Percentiles rank a stretch among this genome's conserved stretches.
phyloP scores from a whole-genome alignment of 2,797 vertebrate species.

The Scleropages formosus region DNA sequence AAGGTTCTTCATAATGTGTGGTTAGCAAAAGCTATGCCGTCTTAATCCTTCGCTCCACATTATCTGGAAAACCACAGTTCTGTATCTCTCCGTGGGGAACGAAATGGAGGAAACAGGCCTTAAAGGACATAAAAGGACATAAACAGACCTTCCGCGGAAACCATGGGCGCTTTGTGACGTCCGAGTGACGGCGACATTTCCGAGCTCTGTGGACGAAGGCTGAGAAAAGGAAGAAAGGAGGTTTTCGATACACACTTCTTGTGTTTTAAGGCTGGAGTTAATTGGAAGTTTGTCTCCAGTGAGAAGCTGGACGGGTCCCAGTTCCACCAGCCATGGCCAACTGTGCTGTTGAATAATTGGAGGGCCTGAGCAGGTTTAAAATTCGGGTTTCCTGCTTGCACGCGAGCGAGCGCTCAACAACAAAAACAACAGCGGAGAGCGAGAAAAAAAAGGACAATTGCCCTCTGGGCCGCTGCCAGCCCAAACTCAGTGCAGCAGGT shows the following conservation, averaged over 20 bases:
- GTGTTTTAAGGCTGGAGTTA: neutral
- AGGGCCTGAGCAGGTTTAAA: constrained; percentile 25
- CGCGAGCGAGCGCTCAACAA: constrained; percentile 19
- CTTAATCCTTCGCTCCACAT: neutral
- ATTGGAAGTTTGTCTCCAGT: neutral
- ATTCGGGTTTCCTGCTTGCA: constrained; percentile 15
- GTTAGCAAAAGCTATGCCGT: neutral
- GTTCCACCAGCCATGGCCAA: neutral
- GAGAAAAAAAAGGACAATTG: constrained; percentile 5
- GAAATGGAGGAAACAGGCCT: neutral
- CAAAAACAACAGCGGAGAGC: constrained; percentile 14
- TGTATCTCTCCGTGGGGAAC: neutral
- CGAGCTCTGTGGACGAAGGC: neutral
- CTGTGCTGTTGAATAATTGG: constrained; percentile 27
- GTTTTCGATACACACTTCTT: neutral
- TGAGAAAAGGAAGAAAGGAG: neutral
- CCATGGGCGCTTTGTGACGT: neutral
- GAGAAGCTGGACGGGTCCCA: constrained; percentile 1
- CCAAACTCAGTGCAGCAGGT: neutral
- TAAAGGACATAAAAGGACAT: neutral
- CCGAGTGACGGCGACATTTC: neutral
- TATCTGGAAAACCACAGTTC: neutral
- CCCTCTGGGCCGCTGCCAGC: neutral
- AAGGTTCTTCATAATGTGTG: neutral
- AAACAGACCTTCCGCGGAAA: neutral